Base-by-base conservation (phyloP, 2,888 invertebrate genomes). In the Nomada ruficornis region DNA sequence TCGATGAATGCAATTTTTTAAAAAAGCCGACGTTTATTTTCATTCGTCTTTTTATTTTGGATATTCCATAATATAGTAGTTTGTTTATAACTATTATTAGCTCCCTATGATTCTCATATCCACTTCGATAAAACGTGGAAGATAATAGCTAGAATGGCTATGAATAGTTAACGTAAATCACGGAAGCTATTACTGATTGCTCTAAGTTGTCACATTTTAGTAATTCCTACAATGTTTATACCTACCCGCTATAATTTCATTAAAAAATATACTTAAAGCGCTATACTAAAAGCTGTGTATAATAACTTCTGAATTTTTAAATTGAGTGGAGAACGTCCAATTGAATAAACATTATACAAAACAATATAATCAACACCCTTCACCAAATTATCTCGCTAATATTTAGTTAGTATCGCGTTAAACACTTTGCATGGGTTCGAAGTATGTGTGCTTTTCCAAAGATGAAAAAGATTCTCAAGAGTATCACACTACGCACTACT, bases 401-500 rank as follows among this genome's bases (percentile, higher is more conserved):
- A 15, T 60, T 15, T 29, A 7, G 23, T 47, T 47, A 29, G 29
- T 47, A 20, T n/a, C 4, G 2, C 5, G n/a, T 59, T 29, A 59
- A 47, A 13, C 29, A 47, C 26, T n/a, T 47, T 29, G 59, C n/a
- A n/a, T 13, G 23, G 13, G 23, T 42, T 44, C 13, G 11, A 26
- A 1, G 36, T 68, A 2, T 10, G 5, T 20, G 5, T 15, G 47
- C 9, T 10, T 7, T 36, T 18, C 20, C 18, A 55, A 26, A 15
- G 20, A n/a, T 10, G 47, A 5, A 70, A 20, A 70, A 47, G 29
- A 47, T 26, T 20, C 47, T 59, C 59, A 50, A 60, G 29, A 13
- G 59, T 59, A 60, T 70, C 60, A 59, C 47, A n/a, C 47, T 70
- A 47, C 63, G 60, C 7, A 42, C 47, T 59, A 62, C 44, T 36